These are phyloP conservation scores for Tachysurus vachellii DNA, from an alignment of 2,113 vertebrate genomes.

Conservation along the genomic window DNA sequence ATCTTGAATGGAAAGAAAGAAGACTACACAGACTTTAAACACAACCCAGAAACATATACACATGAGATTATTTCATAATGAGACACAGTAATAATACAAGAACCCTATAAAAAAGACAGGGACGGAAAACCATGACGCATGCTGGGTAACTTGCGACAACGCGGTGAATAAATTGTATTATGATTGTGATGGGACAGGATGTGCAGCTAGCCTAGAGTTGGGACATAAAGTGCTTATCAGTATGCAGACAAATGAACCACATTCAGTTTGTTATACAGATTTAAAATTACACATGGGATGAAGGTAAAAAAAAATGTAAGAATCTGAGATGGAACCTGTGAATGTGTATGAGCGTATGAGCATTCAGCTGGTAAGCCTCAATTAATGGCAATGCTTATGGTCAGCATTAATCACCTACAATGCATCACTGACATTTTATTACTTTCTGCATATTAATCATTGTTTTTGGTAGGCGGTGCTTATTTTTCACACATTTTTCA, in stretches of 20 bases:
- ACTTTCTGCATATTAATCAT: slow-evolving; percentile 52
- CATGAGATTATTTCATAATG: background rate
- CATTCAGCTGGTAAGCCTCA: slow-evolving; percentile 9
- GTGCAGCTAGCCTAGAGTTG: background rate
- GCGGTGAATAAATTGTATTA: background rate
- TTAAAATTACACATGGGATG: background rate
- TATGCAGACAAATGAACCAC: background rate
- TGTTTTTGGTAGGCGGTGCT: slow-evolving; percentile 37
- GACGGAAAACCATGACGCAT: background rate
- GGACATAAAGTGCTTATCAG: background rate
- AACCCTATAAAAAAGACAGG: background rate
- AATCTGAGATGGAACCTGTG: background rate
- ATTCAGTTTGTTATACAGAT: background rate
- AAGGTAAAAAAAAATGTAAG: background rate
- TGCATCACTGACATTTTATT: slow-evolving; percentile 57
- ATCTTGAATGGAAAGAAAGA: background rate
- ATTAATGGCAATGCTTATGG: slow-evolving; percentile 27
- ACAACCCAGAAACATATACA: background rate
- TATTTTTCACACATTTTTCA: slow-evolving; percentile 46
- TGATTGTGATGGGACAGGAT: background rate
- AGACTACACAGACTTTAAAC: background rate
- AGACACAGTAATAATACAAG: background rate
- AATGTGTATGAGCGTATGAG: background rate
- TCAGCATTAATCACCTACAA: slow-evolving; percentile 53
- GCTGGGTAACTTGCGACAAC: background rate